phyloP scores from a whole-genome alignment of 1,140 invertebrate genomes.

The Andricus grossulariae region DNA sequence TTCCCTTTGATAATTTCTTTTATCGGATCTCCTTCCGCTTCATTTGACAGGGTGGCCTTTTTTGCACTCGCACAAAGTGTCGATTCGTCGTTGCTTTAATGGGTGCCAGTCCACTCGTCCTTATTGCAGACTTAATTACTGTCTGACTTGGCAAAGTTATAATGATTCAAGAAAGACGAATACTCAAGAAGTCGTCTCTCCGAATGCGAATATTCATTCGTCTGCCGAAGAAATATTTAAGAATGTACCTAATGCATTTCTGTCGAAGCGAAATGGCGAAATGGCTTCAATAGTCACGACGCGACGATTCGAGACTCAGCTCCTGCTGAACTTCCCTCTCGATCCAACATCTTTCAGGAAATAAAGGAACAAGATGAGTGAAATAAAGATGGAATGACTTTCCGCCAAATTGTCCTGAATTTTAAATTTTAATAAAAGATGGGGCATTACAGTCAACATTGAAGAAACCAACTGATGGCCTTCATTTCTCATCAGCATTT shows the following conservation, averaged over 20 bases:
- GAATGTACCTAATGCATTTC: constrained; percentile 41
- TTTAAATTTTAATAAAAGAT: constrained; percentile 9
- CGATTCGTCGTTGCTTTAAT: constrained; percentile 73
- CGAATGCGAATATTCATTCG: constrained; percentile 38
- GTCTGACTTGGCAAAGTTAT: constrained; percentile 75
- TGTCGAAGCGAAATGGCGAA: constrained; percentile 11
- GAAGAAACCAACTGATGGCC: background rate
- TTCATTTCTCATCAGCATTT: no score
- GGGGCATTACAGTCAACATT: background rate
- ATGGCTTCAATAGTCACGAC: background rate
- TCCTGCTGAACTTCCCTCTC: background rate
- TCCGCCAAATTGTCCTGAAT: background rate
- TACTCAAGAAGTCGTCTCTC: constrained; percentile 45
- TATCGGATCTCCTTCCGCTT: constrained; percentile 71
- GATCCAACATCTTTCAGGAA: constrained; percentile 23
- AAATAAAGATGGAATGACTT: constrained; percentile 23
- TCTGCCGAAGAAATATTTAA: constrained; percentile 51
- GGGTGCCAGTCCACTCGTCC: constrained; percentile 72
- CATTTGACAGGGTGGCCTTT: constrained; percentile 72
- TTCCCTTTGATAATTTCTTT: constrained; percentile 74
- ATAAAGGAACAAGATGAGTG: constrained; percentile 30
- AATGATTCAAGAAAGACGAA: constrained; percentile 67
- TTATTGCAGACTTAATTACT: constrained; percentile 76
- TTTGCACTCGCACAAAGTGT: constrained; percentile 72
- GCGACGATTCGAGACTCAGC: background rate